Evolutionary conservation across 2,888 invertebrate species (phyloP).

Genomic region (Cataglyphis albicans): DNA sequence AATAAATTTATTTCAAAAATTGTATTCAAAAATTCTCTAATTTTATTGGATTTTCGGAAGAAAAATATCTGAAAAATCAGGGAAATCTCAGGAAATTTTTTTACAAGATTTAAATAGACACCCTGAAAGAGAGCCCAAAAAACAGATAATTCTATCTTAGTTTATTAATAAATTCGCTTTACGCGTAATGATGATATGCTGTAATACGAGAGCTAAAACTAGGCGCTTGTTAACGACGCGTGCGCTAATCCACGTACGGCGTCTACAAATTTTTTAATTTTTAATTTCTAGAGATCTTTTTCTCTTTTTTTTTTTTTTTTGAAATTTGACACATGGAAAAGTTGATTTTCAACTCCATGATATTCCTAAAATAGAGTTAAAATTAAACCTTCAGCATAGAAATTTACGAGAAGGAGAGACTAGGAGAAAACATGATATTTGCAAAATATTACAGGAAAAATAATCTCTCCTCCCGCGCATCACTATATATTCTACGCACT

Average conservation of each 20-base stretch:
- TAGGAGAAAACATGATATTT: conserved; percentile 20
- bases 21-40: neutral
- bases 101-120: conserved; percentile 1
- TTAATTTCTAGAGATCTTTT: neutral
- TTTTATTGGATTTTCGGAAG: neutral
- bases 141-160: conserved; percentile 75
- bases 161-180: conserved; percentile 74
- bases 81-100: conserved; percentile 2
- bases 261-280: conserved; percentile 11
- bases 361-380: neutral
- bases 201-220: conserved; percentile 73
- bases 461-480: conserved; percentile 23
- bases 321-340: neutral
- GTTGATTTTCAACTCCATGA: neutral
- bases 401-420: neutral
- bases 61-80: neutral
- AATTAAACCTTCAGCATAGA: neutral
- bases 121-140: conserved; percentile 67
- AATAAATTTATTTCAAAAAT: neutral
- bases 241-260: conserved; percentile 37
- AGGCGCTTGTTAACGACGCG: conserved; percentile 58
- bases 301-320: neutral
- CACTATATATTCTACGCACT: conserved; percentile 9
- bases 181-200: conserved; percentile 76
- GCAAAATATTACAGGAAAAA: conserved; percentile 35